Base-by-base conservation (phyloP, 2,113 vertebrate species). In the Oncorhynchus masou region DNA sequence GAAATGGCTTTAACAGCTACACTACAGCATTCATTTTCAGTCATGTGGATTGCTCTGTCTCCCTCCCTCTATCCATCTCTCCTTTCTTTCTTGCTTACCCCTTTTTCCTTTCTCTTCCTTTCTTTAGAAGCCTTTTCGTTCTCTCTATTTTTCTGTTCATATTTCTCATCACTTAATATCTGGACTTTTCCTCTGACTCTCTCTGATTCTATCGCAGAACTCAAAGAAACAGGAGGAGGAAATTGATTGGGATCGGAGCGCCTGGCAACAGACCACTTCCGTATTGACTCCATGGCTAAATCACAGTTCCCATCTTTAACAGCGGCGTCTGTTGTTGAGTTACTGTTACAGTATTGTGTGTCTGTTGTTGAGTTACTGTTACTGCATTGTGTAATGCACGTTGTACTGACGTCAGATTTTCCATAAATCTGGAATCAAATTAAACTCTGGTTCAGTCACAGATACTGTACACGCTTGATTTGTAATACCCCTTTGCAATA, bases 1-100 rank as follows among this genome's bases (percentile, higher is more conserved):
- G 69, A 83, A 86, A 85, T 75, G 7, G 78, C 54, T 86, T 74
- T 62, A 79, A 79, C 69, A 81, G 75, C 74, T 67, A 57, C 71
- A 75, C 70, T 57, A 76, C 59, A 15, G 80, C 22, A 11, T 84
- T 76, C 31, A 16, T 84, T 76, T 79, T 57, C 67, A 80, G 24
- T 70, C 68, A 78, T 67, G 60, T 48, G 54, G 45, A 81, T 70
- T 11, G 45, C 13, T 20, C 34, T 4, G 24, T 76, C 76, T 84
- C 60, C 59, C 59, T 54, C 68, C 64, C 6, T 62, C 59, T 8
- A n/a, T 57, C 24, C 24, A 7, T 49, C 70, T 71, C 48, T 71
- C 69, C 4, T 60, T 19, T 72, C 57, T 73, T 29, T 64, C 27
- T 74, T 31, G 13, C 60, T 70, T 11, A 48, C 13, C 19, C 54